Percentiles rank a stretch among this genome's conserved stretches.
Conservation (phyloP, 1,140 invertebrate genomes). For the Archegozetes longisetosus region DNA sequence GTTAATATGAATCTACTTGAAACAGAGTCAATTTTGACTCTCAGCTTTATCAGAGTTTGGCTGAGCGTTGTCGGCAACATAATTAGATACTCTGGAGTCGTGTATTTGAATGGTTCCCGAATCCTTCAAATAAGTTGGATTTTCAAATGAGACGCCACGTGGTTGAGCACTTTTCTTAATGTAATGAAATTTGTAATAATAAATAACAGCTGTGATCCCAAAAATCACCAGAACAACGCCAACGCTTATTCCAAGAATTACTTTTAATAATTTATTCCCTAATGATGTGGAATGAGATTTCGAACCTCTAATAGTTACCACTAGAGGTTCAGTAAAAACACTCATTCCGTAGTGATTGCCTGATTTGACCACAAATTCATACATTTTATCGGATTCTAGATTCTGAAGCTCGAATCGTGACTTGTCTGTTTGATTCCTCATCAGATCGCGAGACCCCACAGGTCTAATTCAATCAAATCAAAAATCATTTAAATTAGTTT, state of each 20-base stretch:
- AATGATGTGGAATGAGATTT: constrained; percentile 29
- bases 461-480: constrained; percentile 27
- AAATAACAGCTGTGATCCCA: constrained; percentile 15
- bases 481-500: neutral
- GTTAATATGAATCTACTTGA: too few species aligned
- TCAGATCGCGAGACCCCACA: constrained; percentile 27
- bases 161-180: constrained; percentile 30
- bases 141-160: constrained; percentile 57
- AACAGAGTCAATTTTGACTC: too few species aligned
- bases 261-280: constrained; percentile 42
- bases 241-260: constrained; percentile 20
- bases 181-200: constrained; percentile 14
- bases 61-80: too few species aligned
- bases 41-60: too few species aligned
- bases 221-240: constrained; percentile 8
- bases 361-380: constrained; percentile 62
- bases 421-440: constrained; percentile 44
- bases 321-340: constrained; percentile 48
- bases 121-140: constrained; percentile 58
- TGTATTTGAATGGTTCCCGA: neutral
- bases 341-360: constrained; percentile 61
- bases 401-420: constrained; percentile 46
- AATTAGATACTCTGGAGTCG: too few species aligned
- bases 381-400: constrained; percentile 50
- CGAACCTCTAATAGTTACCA: constrained; percentile 35